Percentiles rank a stretch among this genome's conserved stretches.
Conservation (phyloP, 2,113 vertebrate genomes). For the Rana temporaria region DNA sequence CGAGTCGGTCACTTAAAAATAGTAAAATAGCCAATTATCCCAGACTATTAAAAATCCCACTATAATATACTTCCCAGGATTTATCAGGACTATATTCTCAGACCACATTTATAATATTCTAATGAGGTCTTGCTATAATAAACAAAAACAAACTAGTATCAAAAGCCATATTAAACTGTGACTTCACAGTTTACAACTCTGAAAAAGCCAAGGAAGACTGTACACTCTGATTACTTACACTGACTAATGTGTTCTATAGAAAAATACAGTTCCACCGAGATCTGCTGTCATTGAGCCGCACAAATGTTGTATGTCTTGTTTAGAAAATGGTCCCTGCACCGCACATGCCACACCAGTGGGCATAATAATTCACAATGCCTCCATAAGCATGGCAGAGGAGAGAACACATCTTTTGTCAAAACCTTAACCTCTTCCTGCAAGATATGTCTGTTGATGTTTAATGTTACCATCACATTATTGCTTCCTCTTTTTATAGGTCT, state of each 20-base stretch:
- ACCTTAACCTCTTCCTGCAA: conserved; percentile 30
- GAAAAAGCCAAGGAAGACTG: conserved; percentile 12
- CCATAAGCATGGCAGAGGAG: conserved; percentile 18
- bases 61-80: no score
- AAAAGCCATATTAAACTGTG: not conserved
- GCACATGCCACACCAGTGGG: conserved; percentile 14
- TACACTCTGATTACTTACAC: conserved; percentile 44
- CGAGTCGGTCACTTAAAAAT: no score
- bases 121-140: no score
- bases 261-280: conserved; percentile 47
- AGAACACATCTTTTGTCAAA: conserved; percentile 34
- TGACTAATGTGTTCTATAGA: conserved; percentile 52
- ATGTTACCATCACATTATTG: not conserved
- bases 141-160: no score
- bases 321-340: conserved; percentile 30
- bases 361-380: conserved; percentile 43
- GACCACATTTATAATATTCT: no score
- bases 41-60: no score
- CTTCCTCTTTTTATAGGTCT: not conserved
- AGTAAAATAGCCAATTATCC: no score
- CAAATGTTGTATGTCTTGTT: conserved; percentile 51
- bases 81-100: no score
- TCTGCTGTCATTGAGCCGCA: conserved; percentile 22
- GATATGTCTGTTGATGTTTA: conserved; percentile 3
- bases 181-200: conserved; percentile 1